Evolutionary conservation across 2,113 vertebrate genomes (phyloP).

Genomic region (Limanda limanda): DNA sequence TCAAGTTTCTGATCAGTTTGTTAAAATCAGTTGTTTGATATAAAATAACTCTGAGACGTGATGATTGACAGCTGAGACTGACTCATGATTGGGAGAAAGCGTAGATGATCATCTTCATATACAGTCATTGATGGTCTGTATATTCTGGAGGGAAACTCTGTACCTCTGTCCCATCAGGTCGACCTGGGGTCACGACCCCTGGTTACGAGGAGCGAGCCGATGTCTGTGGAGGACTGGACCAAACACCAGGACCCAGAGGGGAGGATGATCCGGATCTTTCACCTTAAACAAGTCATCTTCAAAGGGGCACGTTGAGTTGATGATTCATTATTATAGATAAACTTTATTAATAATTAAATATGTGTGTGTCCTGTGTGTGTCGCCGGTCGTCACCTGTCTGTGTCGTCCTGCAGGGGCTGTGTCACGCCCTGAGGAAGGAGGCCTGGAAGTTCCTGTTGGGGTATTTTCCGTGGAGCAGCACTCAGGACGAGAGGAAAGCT

Average conservation of each 20-base stretch:
- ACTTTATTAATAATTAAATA: background rate
- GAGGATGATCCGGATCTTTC: conserved; percentile 83
- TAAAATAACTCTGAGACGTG: too few species aligned
- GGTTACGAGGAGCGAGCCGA: conserved; percentile 87
- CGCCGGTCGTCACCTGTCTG: background rate
- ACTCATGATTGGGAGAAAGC: too few species aligned
- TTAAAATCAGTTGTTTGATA: too few species aligned
- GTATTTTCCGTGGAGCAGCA: conserved; percentile 94
- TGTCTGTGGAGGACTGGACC: conserved; percentile 88
- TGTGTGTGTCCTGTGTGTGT: too few species aligned
- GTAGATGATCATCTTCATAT: background rate
- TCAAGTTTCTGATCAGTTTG: too few species aligned
- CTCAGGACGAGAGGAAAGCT: conserved; percentile 88
- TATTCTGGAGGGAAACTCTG: too few species aligned
- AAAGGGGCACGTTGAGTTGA: conserved; percentile 86
- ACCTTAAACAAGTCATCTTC: conserved; percentile 89
- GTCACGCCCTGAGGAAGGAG: conserved; percentile 90
- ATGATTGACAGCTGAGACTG: too few species aligned
- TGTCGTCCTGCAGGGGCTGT: conserved; percentile 86
- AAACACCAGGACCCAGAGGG: conserved; percentile 90
- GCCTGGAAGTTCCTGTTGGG: conserved; percentile 95
- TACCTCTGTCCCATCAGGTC: conserved; percentile 80
- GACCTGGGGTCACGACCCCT: conserved; percentile 90
- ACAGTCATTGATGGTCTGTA: too few species aligned
- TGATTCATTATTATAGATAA: background rate